A percentile compares a stretch with the other conserved stretches of the same genome.
Conservation (phyloP, 2,797 vertebrate species). For the Staurois parvus region DNA sequence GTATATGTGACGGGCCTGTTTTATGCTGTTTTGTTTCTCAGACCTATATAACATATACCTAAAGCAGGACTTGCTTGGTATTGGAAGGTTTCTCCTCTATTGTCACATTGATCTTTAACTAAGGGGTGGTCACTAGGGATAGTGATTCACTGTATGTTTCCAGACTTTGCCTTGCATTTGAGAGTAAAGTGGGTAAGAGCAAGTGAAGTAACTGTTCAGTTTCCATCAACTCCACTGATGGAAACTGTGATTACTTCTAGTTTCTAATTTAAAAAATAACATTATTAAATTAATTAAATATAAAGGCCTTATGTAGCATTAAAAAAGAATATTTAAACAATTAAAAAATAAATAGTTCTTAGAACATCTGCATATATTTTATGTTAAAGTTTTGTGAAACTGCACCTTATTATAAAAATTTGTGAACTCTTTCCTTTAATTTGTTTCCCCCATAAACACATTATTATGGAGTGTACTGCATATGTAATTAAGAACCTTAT, state of each 20-base stretch:
- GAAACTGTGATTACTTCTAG: neutral
- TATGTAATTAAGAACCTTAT: neutral
- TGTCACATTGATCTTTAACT: too few relatives aligned
- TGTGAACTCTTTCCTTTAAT: too few relatives aligned
- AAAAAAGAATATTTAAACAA: neutral
- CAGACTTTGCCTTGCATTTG: neutral
- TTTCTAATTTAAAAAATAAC: constrained; percentile 18
- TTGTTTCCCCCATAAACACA: too few relatives aligned
- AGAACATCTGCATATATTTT: neutral
- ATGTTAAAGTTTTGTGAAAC: neutral
- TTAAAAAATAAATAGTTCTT: constrained; percentile 23
- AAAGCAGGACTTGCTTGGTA: neutral
- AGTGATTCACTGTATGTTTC: too few relatives aligned
- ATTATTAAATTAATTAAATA: neutral
- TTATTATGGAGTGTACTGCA: neutral
- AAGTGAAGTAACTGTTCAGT: neutral
- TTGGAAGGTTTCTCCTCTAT: too few relatives aligned
- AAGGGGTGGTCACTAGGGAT: too few relatives aligned
- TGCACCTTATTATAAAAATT: neutral
- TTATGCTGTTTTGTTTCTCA: neutral
- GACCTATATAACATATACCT: neutral
- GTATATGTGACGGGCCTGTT: too few relatives aligned
- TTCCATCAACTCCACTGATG: neutral
- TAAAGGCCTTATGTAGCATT: neutral
- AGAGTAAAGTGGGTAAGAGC: neutral